Evolutionary conservation across 2,113 vertebrate species (phyloP).

Genomic region (Sula dactylatra): DNA sequence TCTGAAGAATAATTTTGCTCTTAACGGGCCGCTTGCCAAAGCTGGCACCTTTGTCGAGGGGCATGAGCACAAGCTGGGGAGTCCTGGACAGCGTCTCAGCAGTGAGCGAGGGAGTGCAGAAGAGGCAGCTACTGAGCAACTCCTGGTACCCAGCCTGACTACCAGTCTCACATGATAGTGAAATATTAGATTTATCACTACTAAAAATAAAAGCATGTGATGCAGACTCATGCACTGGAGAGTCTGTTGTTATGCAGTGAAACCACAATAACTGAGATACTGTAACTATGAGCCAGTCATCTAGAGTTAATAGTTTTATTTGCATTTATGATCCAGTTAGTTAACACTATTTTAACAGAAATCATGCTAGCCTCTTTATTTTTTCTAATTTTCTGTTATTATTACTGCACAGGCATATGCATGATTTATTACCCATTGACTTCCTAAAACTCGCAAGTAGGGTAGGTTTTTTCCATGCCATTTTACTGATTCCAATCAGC

Average conservation of each 20-base stretch:
- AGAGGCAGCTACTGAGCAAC: neutral
- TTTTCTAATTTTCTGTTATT: neutral
- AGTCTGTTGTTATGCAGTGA: neutral
- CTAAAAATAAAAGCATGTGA: constrained; percentile 52
- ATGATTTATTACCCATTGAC: neutral
- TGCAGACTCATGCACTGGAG: neutral
- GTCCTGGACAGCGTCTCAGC: neutral
- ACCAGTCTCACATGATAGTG: neutral
- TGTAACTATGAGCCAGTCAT: neutral
- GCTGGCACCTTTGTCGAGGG: neutral
- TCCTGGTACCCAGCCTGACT: neutral
- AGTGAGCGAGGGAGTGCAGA: neutral
- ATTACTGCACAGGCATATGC: neutral
- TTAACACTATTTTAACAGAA: neutral
- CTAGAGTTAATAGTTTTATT: neutral
- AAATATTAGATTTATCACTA: neutral
- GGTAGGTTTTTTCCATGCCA: neutral
- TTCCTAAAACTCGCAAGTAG: neutral
- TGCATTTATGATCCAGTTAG: neutral
- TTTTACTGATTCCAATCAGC: neutral
- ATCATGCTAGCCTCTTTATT: neutral
- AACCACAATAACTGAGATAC: neutral
- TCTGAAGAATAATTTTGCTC: neutral
- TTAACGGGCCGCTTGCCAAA: rapidly evolving
- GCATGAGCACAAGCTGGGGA: rapidly evolving